Conservation (phyloP, 2,113 vertebrate species). For the Bufo bufo region DNA sequence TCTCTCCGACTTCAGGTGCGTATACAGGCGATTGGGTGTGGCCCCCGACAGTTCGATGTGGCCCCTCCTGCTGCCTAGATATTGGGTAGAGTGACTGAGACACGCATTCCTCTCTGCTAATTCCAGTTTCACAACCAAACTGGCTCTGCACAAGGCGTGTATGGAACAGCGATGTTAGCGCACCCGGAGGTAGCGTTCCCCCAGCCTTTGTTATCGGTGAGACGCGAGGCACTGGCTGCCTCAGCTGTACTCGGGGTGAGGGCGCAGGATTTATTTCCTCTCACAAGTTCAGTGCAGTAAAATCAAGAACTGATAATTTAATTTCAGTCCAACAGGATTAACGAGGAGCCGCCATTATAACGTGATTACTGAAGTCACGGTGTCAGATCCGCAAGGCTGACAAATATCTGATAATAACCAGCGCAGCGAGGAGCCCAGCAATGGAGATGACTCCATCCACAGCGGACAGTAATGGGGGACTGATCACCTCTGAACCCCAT, state of each 20-base stretch:
- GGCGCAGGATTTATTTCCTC: background rate
- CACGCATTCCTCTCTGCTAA: too few species aligned
- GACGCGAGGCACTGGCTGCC: background rate
- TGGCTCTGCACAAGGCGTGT: too few species aligned
- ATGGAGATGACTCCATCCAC: background rate
- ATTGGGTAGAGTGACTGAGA: background rate
- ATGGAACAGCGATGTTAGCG: too few species aligned
- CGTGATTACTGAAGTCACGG: background rate
- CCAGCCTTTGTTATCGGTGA: too few species aligned
- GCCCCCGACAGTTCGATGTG: background rate
- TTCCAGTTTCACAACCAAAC: too few species aligned
- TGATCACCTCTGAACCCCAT: background rate
- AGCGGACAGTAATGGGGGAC: background rate
- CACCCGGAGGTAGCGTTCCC: too few species aligned
- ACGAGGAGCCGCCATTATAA: background rate
- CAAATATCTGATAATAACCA: background rate
- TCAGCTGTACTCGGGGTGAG: background rate
- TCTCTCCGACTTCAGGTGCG: conserved; percentile 82
- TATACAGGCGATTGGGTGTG: background rate
- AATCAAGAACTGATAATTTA: background rate
- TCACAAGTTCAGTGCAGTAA: background rate
- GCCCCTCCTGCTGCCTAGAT: background rate
- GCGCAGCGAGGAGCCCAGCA: background rate
- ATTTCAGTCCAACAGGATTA: background rate
- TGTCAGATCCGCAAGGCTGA: background rate